These are phyloP conservation scores for Azemiops feae DNA, from an alignment of 2,113 vertebrate species.

Conservation along the genomic window DNA sequence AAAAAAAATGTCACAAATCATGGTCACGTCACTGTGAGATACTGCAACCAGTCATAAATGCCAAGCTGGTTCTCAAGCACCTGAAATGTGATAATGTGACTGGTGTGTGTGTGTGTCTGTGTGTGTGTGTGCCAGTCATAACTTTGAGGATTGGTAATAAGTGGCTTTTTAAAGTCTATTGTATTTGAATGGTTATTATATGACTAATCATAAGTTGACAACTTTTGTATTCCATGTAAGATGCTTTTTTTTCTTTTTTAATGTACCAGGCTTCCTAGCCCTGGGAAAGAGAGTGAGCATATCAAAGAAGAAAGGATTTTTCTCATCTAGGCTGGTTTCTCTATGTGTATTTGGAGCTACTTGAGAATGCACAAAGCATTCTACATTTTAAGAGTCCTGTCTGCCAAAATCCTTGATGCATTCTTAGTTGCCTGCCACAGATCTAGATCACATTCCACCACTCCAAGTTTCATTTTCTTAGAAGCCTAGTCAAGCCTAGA, in stretches of 20 bases:
- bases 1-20: too few species aligned
- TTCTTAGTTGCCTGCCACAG: background rate
- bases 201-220: background rate
- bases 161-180: too few species aligned
- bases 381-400: background rate
- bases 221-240: background rate
- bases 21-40: too few species aligned
- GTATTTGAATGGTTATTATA: too few species aligned
- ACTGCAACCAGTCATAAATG: too few species aligned
- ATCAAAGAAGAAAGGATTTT: background rate
- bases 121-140: too few species aligned
- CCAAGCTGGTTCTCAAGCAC: too few species aligned
- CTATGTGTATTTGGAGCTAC: background rate
- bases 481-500: background rate
- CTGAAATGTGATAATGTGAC: too few species aligned
- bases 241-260: background rate
- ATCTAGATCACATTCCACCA: background rate
- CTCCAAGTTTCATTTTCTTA: background rate
- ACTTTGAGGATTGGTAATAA: too few species aligned
- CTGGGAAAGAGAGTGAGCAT: background rate
- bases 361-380: background rate
- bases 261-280: background rate
- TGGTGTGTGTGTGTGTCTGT: too few species aligned
- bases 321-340: background rate
- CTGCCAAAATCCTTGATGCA: background rate